Evolutionary conservation across 23 tunicate species (phyloP).

Genomic region (Phallusia fumigata): DNA sequence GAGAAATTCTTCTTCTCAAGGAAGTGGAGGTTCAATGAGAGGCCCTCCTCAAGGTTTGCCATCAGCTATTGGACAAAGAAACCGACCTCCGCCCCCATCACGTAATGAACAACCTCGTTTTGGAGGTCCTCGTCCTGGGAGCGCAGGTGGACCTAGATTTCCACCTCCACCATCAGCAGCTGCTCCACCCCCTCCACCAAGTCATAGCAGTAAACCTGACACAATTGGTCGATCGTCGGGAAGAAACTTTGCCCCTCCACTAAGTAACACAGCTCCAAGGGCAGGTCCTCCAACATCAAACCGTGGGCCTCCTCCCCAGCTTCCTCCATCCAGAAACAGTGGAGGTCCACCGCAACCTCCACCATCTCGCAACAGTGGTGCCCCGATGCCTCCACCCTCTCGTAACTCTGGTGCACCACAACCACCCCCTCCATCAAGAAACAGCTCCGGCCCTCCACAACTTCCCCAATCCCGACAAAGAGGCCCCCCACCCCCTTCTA

Average conservation of each 20-base stretch:
- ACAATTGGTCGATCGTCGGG: constrained; percentile 50
- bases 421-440: constrained; percentile 12
- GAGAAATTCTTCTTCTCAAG: constrained; percentile 13
- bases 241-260: constrained; percentile 22
- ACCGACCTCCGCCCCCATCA: constrained; percentile 15
- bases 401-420: neutral
- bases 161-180: constrained; percentile 15
- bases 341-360: constrained; percentile 31
- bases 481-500: constrained; percentile 13
- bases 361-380: neutral
- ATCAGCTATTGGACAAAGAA: neutral
- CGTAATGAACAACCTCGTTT: constrained; percentile 28
- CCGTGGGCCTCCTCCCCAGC: neutral
- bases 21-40: constrained; percentile 8
- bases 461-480: neutral
- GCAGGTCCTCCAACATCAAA: neutral
- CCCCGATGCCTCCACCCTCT: constrained; percentile 41
- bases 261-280: constrained; percentile 2
- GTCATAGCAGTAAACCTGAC: constrained; percentile 31
- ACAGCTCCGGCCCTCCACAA: constrained; percentile 1
- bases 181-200: constrained; percentile 57
- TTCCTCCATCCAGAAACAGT: constrained; percentile 13
- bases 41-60: neutral
- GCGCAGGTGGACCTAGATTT: constrained; percentile 10
- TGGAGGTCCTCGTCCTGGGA: neutral